Evolutionary conservation across 1,140 invertebrate genomes (phyloP), one percentile per base, ranked within the genome.

Genomic region (Aleiodes sp.): DNA sequence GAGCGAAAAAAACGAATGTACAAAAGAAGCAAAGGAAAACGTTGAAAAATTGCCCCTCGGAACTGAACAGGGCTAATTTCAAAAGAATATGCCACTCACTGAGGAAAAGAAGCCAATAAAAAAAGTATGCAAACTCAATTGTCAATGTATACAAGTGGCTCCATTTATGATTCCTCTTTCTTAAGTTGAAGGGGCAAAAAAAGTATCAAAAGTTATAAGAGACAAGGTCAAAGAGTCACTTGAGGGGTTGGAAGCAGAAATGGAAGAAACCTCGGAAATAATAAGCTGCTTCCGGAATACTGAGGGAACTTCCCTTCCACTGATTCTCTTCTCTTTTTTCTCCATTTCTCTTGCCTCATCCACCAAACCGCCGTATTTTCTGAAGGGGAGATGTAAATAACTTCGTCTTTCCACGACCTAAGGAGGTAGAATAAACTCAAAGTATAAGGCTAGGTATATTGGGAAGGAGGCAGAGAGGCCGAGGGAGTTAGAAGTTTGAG

Each of bases 131-230:
- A 66, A 71, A 71, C 56, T 66, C 57, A 37, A 71, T 66, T 28
- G 70, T 29, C 70, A 41, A 61, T n/a, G n/a, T n/a, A n/a, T 52
- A 52, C 46, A 52, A 52, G 46, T 52, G 46, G 46, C 19, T 52
- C 26, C 46, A 52, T 52, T 52, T 52, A 52, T 64, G 52, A 62
- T 39, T 43, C 33, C 39, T 65, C 33, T 57, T 68, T 33, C 31
- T 37, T 26, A 31, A 46, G 6, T 31, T 33, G 21, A 61, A 16
- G 41, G 16, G 14, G 28, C 6, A 24, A 41, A 60, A 31, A 43
- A 62, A 19, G 41, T 41, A 19, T 7, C 28, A 24, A 9, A 46
- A 28, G n/a, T n/a, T 77, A 78, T 78, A 77, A 78, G 75, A 74
- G 37, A 66, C 70, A 73, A 73, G 70, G 57, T 35, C 71, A 78